Conservation (phyloP, 1,140 invertebrate species). For the Drosophila parabipectinata region DNA sequence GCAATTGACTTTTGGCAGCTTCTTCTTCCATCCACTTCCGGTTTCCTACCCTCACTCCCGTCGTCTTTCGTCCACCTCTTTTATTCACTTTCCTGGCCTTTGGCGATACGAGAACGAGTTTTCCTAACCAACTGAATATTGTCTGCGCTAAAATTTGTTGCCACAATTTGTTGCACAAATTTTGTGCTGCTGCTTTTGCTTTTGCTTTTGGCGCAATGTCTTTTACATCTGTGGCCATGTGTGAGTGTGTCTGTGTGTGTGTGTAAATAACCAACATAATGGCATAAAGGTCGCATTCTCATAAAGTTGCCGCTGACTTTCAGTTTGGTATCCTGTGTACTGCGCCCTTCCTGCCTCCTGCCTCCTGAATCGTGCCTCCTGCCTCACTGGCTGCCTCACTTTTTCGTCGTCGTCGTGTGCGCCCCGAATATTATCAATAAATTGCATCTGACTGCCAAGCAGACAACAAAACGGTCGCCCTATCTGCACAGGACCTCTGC, state of each 20-base stretch:
- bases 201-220: conserved; percentile 29
- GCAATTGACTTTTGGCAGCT: conserved; percentile 49
- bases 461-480: conserved; percentile 49
- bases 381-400: neutral
- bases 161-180: conserved; percentile 56
- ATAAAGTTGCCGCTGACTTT: conserved; percentile 64
- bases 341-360: neutral
- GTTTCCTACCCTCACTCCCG: neutral
- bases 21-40: conserved; percentile 11
- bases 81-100: neutral
- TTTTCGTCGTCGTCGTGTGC: neutral
- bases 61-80: neutral
- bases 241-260: conserved; percentile 20
- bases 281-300: conserved; percentile 50
- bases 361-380: neutral
- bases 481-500: neutral
- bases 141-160: conserved; percentile 53
- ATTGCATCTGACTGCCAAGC: conserved; percentile 75
- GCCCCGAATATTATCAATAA: conserved; percentile 72
- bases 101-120: neutral
- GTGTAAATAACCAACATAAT: conserved; percentile 61
- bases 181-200: conserved; percentile 34
- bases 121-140: conserved; percentile 44
- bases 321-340: conserved; percentile 15
- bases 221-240: conserved; percentile 24